phyloP scores from a whole-genome alignment of 1,140 invertebrate species.

The Papilio glaucus region DNA sequence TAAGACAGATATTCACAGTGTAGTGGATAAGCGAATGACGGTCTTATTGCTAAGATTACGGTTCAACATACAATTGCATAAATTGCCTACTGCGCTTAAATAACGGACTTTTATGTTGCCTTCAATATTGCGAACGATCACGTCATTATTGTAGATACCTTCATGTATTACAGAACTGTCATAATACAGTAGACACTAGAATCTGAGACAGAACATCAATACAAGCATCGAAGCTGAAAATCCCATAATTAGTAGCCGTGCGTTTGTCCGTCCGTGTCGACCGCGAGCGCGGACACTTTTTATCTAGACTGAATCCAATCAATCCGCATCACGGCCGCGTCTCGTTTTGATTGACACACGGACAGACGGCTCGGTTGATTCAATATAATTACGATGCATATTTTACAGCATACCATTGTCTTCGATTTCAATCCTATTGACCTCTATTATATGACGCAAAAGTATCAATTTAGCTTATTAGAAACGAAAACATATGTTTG shows the following conservation, averaged over 20 bases:
- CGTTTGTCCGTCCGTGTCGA: background rate
- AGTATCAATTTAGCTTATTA: conserved; percentile 31
- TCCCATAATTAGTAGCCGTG: conserved; percentile 13
- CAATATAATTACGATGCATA: conserved; percentile 81
- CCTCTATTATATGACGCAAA: conserved; percentile 25
- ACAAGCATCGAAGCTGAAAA: conserved; percentile 28
- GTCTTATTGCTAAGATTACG: too few relatives aligned
- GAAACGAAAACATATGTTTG: background rate
- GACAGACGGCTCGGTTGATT: conserved; percentile 74
- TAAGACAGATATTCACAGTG: too few relatives aligned
- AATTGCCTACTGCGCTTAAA: too few relatives aligned
- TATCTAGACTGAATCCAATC: conserved; percentile 55
- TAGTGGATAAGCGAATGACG: too few relatives aligned
- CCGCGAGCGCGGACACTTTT: conserved; percentile 46
- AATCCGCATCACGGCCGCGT: conserved; percentile 67
- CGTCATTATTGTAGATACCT: too few relatives aligned
- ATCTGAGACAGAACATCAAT: background rate
- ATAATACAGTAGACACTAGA: too few relatives aligned
- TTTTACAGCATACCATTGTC: conserved; percentile 66
- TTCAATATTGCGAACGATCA: too few relatives aligned
- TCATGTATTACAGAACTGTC: too few relatives aligned
- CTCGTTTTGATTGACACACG: conserved; percentile 69
- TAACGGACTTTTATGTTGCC: too few relatives aligned
- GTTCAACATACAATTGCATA: too few relatives aligned
- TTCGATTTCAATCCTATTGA: background rate